Evolutionary conservation across 2,888 invertebrate genomes (phyloP).

Genomic region (Carabus problematicus): DNA sequence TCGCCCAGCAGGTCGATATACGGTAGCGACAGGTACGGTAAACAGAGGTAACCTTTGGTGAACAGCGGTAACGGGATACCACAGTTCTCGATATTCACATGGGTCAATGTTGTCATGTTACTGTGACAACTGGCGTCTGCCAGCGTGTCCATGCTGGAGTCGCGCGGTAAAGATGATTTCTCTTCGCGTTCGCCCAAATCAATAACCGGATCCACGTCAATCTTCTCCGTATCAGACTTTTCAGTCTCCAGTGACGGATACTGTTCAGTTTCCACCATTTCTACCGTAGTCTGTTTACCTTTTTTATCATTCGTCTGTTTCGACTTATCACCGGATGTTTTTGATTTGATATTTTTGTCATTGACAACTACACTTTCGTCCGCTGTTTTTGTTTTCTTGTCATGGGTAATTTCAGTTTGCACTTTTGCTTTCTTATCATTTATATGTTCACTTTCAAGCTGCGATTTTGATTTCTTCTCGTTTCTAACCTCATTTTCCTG

Average conservation of each 20-base stretch:
- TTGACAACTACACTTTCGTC: too few species aligned
- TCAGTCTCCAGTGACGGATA: constrained; percentile 9
- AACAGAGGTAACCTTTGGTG: constrained; percentile 89
- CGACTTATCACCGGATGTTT: too few species aligned
- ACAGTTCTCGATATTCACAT: constrained; percentile 75
- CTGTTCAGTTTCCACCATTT: neutral
- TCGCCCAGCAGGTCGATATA: constrained; percentile 92
- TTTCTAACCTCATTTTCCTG: neutral
- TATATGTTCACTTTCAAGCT: neutral
- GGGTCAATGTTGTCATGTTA: constrained; percentile 68
- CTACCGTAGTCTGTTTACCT: neutral
- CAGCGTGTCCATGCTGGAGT: constrained; percentile 71
- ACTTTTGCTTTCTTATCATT: neutral
- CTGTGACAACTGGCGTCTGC: constrained; percentile 65
- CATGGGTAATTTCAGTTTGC: neutral
- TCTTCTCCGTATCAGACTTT: constrained; percentile 29
- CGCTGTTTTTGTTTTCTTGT: too few species aligned
- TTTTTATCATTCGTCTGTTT: too few species aligned
- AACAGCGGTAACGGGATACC: constrained; percentile 90
- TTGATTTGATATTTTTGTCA: too few species aligned
- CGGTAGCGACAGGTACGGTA: constrained; percentile 94
- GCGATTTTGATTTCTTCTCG: neutral
- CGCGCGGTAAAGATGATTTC: constrained; percentile 69
- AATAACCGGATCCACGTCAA: constrained; percentile 23
- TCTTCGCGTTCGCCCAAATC: constrained; percentile 45